Conservation (phyloP, 2,113 vertebrate genomes). For the Mormyrus iriodes region DNA sequence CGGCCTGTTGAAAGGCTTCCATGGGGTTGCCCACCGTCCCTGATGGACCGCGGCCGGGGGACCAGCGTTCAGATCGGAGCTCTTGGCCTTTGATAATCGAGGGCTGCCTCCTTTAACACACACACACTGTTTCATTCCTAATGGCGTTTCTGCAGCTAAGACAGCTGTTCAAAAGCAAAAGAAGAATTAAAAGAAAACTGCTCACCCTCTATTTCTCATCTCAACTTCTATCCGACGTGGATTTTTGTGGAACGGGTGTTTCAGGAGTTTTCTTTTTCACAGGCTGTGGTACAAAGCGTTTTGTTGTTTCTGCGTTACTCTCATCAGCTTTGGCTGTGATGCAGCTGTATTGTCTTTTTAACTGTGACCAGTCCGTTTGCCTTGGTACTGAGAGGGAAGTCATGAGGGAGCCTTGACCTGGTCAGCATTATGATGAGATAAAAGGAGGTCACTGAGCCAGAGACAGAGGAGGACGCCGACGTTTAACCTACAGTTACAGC, state of each 20-base stretch:
- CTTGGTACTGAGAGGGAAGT: not conserved
- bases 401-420: not conserved
- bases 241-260: not conserved
- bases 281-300: conserved; percentile 33
- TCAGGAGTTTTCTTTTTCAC: conserved; percentile 24
- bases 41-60: conserved; percentile 43
- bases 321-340: not conserved
- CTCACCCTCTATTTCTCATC: conserved; percentile 48
- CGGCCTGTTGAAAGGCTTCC: conserved; percentile 25
- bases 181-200: conserved; percentile 49
- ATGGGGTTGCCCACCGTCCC: conserved; percentile 29
- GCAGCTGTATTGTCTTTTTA: not conserved
- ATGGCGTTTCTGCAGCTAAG: conserved; percentile 45
- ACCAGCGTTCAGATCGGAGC: conserved; percentile 21
- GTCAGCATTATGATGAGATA: conserved; percentile 16
- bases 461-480: conserved; percentile 22
- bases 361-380: not conserved
- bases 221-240: conserved; percentile 57
- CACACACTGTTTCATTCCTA: conserved; percentile 46
- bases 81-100: conserved; percentile 58
- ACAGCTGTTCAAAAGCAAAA: conserved; percentile 49
- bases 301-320: not conserved
- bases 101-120: conserved; percentile 53
- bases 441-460: conserved; percentile 5
- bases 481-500: conserved; percentile 26